phyloP scores from a whole-genome alignment of 2,888 invertebrate species.

The Euplexia lucipara region DNA sequence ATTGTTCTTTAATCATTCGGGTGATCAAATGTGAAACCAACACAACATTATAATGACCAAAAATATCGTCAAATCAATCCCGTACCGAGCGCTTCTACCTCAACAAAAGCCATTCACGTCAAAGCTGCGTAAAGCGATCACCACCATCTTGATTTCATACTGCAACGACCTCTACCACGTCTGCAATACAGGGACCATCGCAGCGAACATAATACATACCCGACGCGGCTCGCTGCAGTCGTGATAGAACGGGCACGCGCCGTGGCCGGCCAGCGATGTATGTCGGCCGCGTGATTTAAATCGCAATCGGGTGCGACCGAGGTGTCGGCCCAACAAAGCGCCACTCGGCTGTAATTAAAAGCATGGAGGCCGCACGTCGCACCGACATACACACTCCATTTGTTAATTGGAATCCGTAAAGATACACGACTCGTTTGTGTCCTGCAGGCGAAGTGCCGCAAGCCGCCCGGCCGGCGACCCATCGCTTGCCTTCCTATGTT shows the following conservation, averaged over 20 bases:
- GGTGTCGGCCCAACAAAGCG: constrained; percentile 60
- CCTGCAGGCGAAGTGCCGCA: background rate
- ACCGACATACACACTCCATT: constrained; percentile 67
- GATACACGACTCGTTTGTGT: constrained; percentile 56
- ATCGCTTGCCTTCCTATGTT: constrained; percentile 2
- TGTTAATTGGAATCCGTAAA: constrained; percentile 74
- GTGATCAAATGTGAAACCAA: too few relatives aligned
- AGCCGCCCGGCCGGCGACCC: background rate
- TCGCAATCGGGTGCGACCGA: constrained; percentile 48
- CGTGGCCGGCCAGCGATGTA: constrained; percentile 44
- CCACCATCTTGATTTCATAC: constrained; percentile 26
- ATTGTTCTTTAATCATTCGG: too few relatives aligned
- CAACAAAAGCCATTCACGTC: constrained; percentile 27
- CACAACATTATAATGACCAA: too few relatives aligned
- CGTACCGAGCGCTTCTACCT: constrained; percentile 5
- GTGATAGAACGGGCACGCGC: constrained; percentile 29
- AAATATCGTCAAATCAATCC: constrained; percentile 1
- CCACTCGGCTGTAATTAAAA: constrained; percentile 69
- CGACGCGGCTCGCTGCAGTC: constrained; percentile 15
- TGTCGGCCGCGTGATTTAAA: constrained; percentile 60
- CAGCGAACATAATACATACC: constrained; percentile 22
- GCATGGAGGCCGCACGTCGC: constrained; percentile 56
- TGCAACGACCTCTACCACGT: constrained; percentile 7
- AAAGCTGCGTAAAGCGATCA: constrained; percentile 26
- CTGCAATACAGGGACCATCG: constrained; percentile 1